Percentiles rank a stretch among this genome's conserved stretches.
phyloP scores from a whole-genome alignment of 2,888 invertebrate genomes.

The Drepanosiphum platanoidis region DNA sequence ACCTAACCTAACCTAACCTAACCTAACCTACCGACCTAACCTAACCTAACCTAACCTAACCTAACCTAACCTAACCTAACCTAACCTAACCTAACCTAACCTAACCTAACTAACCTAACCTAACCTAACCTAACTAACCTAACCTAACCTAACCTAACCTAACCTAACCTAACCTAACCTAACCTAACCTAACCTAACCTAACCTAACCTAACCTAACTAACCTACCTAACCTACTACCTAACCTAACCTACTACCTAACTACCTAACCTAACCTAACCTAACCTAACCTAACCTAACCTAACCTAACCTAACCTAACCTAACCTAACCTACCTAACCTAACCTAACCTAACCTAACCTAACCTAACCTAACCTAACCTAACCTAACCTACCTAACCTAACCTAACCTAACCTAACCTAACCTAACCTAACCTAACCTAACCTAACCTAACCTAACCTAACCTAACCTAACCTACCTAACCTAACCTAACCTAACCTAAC shows the following conservation, averaged over 20 bases:
- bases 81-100: conserved; percentile 52
- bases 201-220: background rate
- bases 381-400: conserved; percentile 62
- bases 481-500: no score
- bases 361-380: conserved; percentile 10
- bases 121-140: conserved; percentile 57
- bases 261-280: conserved; percentile 22
- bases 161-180: conserved; percentile 6
- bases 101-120: conserved; percentile 54
- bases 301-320: conserved; percentile 39
- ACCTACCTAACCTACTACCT: conserved; percentile 39
- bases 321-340: conserved; percentile 47
- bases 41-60: conserved; percentile 15
- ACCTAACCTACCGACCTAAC: conserved; percentile 37
- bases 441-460: conserved; percentile 22
- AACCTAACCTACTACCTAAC: background rate
- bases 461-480: conserved; percentile 59
- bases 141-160: conserved; percentile 62
- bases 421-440: conserved; percentile 18
- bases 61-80: conserved; percentile 15
- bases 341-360: conserved; percentile 22
- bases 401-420: conserved; percentile 64
- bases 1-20: conserved; percentile 18
- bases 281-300: conserved; percentile 47
- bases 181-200: conserved; percentile 6